A percentile compares a stretch with the other conserved stretches of the same genome.
Evolutionary conservation across 2,888 invertebrate species (phyloP).

Genomic region (Heliconius sara): DNA sequence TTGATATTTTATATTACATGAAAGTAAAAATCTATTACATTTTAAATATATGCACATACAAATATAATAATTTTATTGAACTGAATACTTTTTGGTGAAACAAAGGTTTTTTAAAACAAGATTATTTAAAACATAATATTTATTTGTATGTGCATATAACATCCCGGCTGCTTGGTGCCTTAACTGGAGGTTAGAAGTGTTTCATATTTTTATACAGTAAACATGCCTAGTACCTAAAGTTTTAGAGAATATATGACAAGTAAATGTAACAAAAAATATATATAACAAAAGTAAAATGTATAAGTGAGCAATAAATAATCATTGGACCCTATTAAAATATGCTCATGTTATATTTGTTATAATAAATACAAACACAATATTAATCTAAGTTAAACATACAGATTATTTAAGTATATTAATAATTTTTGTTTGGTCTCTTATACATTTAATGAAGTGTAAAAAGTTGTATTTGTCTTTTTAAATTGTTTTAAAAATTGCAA

Average conservation of each 20-base stretch:
- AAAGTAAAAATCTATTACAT: neutral
- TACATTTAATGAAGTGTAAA: neutral
- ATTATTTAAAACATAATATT: neutral
- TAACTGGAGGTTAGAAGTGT: constrained; percentile 28
- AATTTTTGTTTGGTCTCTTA: constrained; percentile 13
- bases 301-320: neutral
- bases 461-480: neutral
- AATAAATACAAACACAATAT: constrained; percentile 1
- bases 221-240: constrained; percentile 8
- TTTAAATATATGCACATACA: constrained; percentile 7
- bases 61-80: neutral
- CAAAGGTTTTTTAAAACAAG: neutral
- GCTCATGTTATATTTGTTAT: neutral
- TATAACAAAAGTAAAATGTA: neutral
- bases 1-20: neutral
- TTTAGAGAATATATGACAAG: constrained; percentile 8
- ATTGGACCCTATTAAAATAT: neutral
- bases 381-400: neutral
- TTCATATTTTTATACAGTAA: constrained; percentile 36
- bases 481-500: neutral
- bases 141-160: constrained; percentile 22
- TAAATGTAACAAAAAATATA: neutral
- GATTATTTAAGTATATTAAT: neutral
- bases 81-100: neutral
- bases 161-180: constrained; percentile 44